Conservation (phyloP, 2,113 vertebrate species). For the Hippocampus comes region DNA sequence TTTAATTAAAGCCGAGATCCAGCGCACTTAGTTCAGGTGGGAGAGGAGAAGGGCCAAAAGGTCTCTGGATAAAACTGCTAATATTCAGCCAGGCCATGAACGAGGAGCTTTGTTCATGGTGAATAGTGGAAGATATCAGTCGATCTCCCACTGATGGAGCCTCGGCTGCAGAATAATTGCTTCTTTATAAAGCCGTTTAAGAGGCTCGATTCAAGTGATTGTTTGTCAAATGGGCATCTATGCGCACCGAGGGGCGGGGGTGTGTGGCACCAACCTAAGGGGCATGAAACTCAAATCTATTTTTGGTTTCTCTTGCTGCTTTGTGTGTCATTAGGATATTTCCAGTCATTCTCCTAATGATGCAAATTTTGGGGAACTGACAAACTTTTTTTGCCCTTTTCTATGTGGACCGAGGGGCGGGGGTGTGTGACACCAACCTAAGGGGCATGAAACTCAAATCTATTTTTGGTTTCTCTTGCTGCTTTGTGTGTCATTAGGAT, state of each 20-base stretch:
- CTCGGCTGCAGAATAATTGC: constrained; percentile 61
- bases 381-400: constrained; percentile 19
- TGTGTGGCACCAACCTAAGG: constrained; percentile 6
- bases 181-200: constrained; percentile 61
- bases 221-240: constrained; percentile 51
- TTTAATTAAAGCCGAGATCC: constrained; percentile 58
- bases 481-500: constrained; percentile 15
- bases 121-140: constrained; percentile 59
- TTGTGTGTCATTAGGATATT: constrained; percentile 12
- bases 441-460: constrained; percentile 21
- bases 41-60: constrained; percentile 28
- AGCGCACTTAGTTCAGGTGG: constrained; percentile 46
- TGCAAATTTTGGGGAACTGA: constrained; percentile 18
- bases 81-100: constrained; percentile 46
- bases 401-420: constrained; percentile 31
- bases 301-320: constrained; percentile 12
- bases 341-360: constrained; percentile 1
- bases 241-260: constrained; percentile 30
- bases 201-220: constrained; percentile 52
- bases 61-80: constrained; percentile 36
- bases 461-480: constrained; percentile 12
- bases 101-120: constrained; percentile 54
- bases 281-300: constrained; percentile 24
- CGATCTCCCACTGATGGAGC: constrained; percentile 59
- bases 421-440: constrained; percentile 11